Percentiles rank a stretch among this genome's conserved stretches.
Evolutionary conservation across 2,797 vertebrate species (phyloP).

Genomic region (Psittacula echo): DNA sequence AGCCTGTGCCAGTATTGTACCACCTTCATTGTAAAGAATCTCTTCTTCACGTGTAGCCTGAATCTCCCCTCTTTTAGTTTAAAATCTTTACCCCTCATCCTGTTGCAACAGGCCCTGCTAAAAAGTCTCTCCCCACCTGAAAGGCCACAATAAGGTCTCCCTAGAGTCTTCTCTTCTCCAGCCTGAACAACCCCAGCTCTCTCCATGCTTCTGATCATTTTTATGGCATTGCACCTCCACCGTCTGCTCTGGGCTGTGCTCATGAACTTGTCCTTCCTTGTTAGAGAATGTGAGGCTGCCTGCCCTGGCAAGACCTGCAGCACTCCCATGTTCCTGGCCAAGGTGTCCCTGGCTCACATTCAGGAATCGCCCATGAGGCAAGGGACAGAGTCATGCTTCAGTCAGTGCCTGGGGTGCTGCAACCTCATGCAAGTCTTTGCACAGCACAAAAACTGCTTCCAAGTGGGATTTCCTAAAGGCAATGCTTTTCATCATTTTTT

Average conservation of each 20-base stretch:
- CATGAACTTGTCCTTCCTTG: background rate
- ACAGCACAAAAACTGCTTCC: background rate
- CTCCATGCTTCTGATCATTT: background rate
- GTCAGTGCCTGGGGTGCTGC: background rate
- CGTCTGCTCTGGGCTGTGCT: background rate
- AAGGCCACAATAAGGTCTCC: background rate
- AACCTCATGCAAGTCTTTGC: background rate
- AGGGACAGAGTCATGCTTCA: fast-evolving
- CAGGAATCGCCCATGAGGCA: background rate
- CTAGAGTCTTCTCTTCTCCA: background rate
- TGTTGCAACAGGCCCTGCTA: background rate
- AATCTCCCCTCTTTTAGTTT: background rate
- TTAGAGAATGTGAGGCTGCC: fast-evolving
- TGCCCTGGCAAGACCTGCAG: fast-evolving
- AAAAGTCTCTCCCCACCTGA: background rate
- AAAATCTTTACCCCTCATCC: background rate
- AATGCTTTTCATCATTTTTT: background rate
- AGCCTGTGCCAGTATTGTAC: background rate
- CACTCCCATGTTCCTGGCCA: fast-evolving
- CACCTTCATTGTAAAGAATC: background rate
- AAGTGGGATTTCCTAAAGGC: background rate
- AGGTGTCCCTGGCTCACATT: background rate
- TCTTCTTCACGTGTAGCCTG: background rate
- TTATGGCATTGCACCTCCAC: background rate
- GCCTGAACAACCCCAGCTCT: background rate